Conservation (phyloP, 2,888 invertebrate genomes). For the Strigamia crassipes region DNA sequence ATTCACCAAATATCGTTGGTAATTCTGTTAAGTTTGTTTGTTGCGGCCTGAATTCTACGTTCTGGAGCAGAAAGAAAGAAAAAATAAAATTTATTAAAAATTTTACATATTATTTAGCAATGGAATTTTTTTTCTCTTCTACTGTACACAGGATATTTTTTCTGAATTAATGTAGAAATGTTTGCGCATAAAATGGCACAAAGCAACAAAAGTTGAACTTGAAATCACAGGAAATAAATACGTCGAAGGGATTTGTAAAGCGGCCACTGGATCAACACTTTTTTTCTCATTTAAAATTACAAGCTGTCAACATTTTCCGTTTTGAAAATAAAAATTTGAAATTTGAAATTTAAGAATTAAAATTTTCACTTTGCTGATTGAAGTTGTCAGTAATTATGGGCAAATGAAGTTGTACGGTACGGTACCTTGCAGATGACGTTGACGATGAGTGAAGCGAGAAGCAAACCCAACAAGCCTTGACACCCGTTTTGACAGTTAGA, state of each 20-base stretch:
- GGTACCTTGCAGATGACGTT: background rate
- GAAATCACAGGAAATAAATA: background rate
- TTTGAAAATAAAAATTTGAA: too few relatives aligned
- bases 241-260: background rate
- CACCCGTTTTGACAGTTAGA: background rate
- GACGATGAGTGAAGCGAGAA: background rate
- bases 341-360: too few relatives aligned
- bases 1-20: background rate
- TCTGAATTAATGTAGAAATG: background rate
- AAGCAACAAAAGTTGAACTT: background rate
- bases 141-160: background rate
- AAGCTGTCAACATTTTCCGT: background rate
- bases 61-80: background rate
- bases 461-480: background rate
- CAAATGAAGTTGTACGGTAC: background rate
- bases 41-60: background rate
- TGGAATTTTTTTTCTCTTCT: background rate
- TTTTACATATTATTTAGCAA: background rate
- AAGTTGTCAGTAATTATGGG: too few relatives aligned
- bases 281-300: background rate
- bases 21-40: background rate
- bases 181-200: background rate
- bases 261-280: background rate
- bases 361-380: too few relatives aligned
- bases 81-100: background rate